Evolutionary conservation across 2,113 vertebrate species (phyloP), one percentile per base, ranked within the genome.

Genomic region (Rhombomys opimus): DNA sequence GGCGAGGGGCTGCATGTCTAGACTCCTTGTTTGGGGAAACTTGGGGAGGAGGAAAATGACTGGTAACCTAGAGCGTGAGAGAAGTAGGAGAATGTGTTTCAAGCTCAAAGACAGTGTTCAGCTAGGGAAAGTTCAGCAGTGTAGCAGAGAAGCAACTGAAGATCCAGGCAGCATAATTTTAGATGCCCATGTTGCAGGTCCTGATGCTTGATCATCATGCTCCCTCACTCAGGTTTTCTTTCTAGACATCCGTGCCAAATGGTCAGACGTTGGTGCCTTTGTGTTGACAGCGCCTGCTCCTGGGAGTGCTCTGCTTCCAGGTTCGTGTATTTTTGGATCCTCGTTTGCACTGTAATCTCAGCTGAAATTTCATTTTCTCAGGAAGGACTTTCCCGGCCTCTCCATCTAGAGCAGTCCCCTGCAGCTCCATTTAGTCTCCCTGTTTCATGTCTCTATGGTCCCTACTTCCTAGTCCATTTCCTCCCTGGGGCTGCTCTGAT

Each of bases 361-460:
- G 14, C 65, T 89, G 41, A 76, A 91, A 88, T 63, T 57, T 10
- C 57, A 57, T 87, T 75, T n/a, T 93, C 75, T 85, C 8, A 73
- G 54, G 86, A 77, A 84, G 46, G 75, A 59, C 23, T 35, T 88
- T 61, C 14, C 25, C 94, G 63, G 63, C 20, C 50, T 63, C 14
- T 38, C 1, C 6, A 14, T 80, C 27, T 38, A 27, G 61, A 93
- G 61, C 5, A 73, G 80, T 68, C 17, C 59, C 25, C 13, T 67
- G 7, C 1, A 46, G 11, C 20, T 38, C 52, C 32, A 20, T 59
- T 17, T 18, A 57, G 85, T 38, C 20, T 61, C 35, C 41, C 54
- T 41, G 0, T 41, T 46, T 41, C 23, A 41, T 20, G 35, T 57
- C 0, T 23, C 87, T 63, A 0, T 35, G 57, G 35, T 76, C 41